phyloP scores from a whole-genome alignment of 2,113 vertebrate genomes.

The Ranitomeya variabilis region DNA sequence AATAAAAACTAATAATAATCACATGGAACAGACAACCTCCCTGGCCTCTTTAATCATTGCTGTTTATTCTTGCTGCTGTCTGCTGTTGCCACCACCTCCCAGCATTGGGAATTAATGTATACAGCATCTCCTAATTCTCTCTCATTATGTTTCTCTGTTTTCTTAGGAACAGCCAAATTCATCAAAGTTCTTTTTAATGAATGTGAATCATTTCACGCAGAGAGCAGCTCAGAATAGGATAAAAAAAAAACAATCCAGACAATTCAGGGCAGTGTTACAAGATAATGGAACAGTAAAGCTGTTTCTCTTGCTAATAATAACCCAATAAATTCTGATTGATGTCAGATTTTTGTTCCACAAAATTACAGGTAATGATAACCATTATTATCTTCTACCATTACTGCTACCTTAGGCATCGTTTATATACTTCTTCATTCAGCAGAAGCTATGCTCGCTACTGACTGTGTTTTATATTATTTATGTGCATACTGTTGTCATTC shows the following conservation, averaged over 20 bases:
- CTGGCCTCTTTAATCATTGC: conserved; percentile 34
- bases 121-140: conserved; percentile 28
- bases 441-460: not conserved
- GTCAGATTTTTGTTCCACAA: conserved; percentile 29
- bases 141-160: conserved; percentile 35
- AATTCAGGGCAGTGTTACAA: conserved; percentile 4
- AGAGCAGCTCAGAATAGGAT: not conserved
- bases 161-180: conserved; percentile 40
- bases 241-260: conserved; percentile 36
- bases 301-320: conserved; percentile 47
- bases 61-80: conserved; percentile 1
- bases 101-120: conserved; percentile 33
- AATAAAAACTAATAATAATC: conserved; percentile 42
- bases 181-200: conserved; percentile 29
- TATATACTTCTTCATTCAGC: conserved; percentile 30
- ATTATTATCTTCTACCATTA: conserved; percentile 32
- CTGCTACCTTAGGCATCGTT: conserved; percentile 37
- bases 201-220: conserved; percentile 18
- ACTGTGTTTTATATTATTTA: conserved; percentile 25
- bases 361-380: conserved; percentile 49
- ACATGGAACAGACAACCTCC: conserved; percentile 27
- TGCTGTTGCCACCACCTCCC: conserved; percentile 25
- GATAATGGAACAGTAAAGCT: conserved; percentile 26
- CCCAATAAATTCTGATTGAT: conserved; percentile 41
- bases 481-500: conserved; percentile 1